Evolutionary conservation across 2,797 vertebrate species (phyloP).

Genomic region (Cyclopterus lumpus): DNA sequence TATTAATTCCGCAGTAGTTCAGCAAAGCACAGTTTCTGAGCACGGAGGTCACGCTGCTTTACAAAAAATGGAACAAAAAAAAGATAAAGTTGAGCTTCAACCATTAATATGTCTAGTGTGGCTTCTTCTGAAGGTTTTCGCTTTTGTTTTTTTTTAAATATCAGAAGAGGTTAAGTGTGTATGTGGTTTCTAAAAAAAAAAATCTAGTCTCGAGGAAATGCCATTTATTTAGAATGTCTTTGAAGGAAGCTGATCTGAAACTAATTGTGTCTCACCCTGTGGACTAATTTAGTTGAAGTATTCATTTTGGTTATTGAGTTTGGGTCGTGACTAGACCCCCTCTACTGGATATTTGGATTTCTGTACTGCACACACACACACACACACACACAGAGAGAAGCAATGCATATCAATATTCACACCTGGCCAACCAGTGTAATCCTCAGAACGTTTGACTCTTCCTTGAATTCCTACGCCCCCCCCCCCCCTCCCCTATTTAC

Average conservation of each 20-base stretch:
- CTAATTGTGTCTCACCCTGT: neutral
- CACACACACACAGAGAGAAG: too few species aligned
- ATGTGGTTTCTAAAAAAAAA: neutral
- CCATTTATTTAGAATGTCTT: neutral
- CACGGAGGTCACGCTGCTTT: conserved; percentile 10
- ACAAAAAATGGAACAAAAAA: neutral
- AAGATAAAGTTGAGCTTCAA: conserved; percentile 13
- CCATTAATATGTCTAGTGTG: conserved; percentile 3
- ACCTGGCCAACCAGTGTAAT: conserved; percentile 13
- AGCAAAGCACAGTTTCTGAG: conserved; percentile 24
- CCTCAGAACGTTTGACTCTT: conserved; percentile 9
- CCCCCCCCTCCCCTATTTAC: too few species aligned
- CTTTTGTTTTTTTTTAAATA: neutral
- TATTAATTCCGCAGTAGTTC: conserved; percentile 33
- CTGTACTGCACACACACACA: neutral
- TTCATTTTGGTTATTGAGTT: neutral
- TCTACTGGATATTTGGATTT: neutral
- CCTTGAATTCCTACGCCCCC: conserved; percentile 1
- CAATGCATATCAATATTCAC: conserved; percentile 19
- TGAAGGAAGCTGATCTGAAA: neutral
- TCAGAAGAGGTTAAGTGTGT: conserved; percentile 18
- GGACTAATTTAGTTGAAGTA: neutral
- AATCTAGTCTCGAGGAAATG: neutral
- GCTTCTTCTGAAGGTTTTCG: neutral
- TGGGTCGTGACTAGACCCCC: neutral